Evolutionary conservation across 2,888 invertebrate genomes (phyloP).

Genomic region (Isotomurus palustris): DNA sequence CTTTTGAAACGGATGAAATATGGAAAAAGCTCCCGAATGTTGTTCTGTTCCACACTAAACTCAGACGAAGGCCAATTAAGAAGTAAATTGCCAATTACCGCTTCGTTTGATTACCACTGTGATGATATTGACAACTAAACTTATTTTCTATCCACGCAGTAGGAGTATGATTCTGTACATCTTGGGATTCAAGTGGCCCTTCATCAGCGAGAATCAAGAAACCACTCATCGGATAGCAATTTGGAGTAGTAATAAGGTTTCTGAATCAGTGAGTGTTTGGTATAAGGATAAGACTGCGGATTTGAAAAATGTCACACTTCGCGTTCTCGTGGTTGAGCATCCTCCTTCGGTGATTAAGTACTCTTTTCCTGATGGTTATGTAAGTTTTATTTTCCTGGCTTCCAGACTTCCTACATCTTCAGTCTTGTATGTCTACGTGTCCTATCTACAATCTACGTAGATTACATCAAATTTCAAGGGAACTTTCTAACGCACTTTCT

Average conservation of each 20-base stretch:
- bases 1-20: conserved; percentile 38
- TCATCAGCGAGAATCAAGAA: conserved; percentile 16
- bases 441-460: not conserved
- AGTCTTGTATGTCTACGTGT: not conserved
- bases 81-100: conserved; percentile 6
- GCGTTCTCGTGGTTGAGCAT: conserved; percentile 41
- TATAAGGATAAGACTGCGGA: conserved; percentile 38
- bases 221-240: conserved; percentile 33
- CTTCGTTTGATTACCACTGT: not conserved
- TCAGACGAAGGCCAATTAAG: conserved; percentile 15
- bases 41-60: conserved; percentile 40
- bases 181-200: conserved; percentile 40
- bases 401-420: not conserved
- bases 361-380: conserved; percentile 23
- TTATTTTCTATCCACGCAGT: not conserved
- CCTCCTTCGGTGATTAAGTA: conserved; percentile 45
- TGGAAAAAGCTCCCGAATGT: conserved; percentile 45
- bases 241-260: conserved; percentile 41
- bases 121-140: not conserved
- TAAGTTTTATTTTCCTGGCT: conserved; percentile 6
- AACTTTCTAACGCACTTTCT: too few species aligned
- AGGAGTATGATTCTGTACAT: conserved; percentile 39
- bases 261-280: too few species aligned
- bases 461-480: too few species aligned
- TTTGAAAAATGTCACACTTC: conserved; percentile 36